These are phyloP conservation scores for Gymnoscopelus microlampas DNA, from an alignment of 2,797 vertebrate species.

Conservation along the genomic window DNA sequence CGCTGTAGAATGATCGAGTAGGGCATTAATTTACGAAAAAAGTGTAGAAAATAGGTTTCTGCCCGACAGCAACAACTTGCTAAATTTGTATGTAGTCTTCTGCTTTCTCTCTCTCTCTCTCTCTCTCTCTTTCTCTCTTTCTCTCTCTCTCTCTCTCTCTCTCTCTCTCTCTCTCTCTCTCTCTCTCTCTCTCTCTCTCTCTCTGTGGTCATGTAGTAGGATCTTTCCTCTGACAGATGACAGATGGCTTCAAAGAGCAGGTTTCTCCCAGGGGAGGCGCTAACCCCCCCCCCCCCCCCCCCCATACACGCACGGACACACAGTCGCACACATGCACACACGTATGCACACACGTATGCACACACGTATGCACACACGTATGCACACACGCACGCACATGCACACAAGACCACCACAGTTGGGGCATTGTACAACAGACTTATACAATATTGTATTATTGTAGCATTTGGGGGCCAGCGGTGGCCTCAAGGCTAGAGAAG, in stretches of 20 bases:
- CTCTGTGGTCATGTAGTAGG: constrained; percentile 7
- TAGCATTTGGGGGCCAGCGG: too few species aligned
- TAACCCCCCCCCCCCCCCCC: not conserved
- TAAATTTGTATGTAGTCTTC: too few species aligned
- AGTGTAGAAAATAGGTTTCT: too few species aligned
- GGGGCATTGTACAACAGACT: too few species aligned
- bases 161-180: constrained; percentile 16
- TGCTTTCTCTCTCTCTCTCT: not conserved
- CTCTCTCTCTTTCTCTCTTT: not conserved
- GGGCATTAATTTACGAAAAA: too few species aligned
- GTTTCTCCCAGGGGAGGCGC: constrained; percentile 53
- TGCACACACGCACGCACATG: not conserved
- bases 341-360: not conserved
- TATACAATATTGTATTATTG: too few species aligned
- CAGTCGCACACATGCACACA: not conserved
- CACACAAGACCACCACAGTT: not conserved
- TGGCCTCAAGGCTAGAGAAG: too few species aligned
- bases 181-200: constrained; percentile 29
- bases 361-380: not conserved
- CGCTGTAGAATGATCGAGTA: too few species aligned
- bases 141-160: constrained; percentile 5
- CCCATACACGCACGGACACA: not conserved
- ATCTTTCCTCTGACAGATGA: not conserved
- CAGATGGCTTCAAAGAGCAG: constrained; percentile 72
- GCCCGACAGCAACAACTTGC: too few species aligned